These are phyloP conservation scores for Ommatoiulus sabulosus DNA, from an alignment of 2,888 invertebrate species.

Conservation along the genomic window DNA sequence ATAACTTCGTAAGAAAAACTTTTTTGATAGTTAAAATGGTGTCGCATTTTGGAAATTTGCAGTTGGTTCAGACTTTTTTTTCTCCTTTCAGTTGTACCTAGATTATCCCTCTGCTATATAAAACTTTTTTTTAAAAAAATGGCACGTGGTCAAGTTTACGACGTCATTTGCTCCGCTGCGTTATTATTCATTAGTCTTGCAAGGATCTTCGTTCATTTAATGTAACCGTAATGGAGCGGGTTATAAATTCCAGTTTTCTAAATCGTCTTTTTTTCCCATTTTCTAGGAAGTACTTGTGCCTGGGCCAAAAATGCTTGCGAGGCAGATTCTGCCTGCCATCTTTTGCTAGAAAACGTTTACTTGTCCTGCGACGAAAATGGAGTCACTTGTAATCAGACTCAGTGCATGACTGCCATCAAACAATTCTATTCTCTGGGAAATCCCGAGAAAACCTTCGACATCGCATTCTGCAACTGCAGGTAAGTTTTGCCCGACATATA, in stretches of 20 bases:
- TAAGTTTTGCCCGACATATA: neutral
- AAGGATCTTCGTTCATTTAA: neutral
- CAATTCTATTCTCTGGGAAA: conserved; percentile 59
- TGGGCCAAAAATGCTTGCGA: conserved; percentile 58
- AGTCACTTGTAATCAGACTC: conserved; percentile 58
- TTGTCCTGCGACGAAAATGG: conserved; percentile 58
- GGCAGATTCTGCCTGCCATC: conserved; percentile 57
- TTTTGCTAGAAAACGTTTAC: conserved; percentile 58
- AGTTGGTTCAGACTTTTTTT: no score
- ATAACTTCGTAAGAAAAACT: no score
- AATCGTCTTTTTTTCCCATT: neutral
- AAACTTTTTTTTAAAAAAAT: neutral
- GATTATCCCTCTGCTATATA: neutral
- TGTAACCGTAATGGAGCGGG: neutral
- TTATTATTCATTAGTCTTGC: neutral
- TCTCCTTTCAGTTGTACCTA: no score
- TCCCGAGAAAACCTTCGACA: conserved; percentile 56
- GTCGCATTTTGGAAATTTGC: no score
- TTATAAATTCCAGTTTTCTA: conserved; percentile 7
- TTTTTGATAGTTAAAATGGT: no score
- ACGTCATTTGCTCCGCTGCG: neutral
- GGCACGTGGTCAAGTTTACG: neutral
- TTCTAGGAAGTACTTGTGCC: conserved; percentile 57
- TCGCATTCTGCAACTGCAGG: conserved; percentile 60
- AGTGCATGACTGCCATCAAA: conserved; percentile 59